Base-by-base conservation (phyloP, 2,113 vertebrate genomes). In the Epinephelus cyanopodus region DNA sequence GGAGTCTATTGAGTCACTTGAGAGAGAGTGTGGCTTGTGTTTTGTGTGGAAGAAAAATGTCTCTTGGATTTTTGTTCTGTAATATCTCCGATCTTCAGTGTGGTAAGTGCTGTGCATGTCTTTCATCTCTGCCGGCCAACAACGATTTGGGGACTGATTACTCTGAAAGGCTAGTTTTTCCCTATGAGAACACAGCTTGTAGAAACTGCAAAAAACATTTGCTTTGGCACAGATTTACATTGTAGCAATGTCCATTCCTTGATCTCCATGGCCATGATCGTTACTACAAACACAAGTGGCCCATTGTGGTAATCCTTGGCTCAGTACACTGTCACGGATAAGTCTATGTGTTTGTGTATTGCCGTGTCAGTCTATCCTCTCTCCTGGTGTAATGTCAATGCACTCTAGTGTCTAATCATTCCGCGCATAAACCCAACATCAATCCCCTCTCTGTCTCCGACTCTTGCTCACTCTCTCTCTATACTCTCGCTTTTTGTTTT, bases 171-270 rank as follows among this genome's bases (percentile, higher is more conserved):
- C 92, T 95, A 91, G 92, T 92, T 92, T 93, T 88, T 92, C 81
- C 88, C 81, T 91, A 95, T 92, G 89, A 87, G 92, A 93, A 94
- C 93, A 95, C 93, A 95, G 94, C 93, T 95, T 90, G 91, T 95
- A 94, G 94, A 94, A 94, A 95, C 94, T 91, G 95, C 95, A 95
- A 95, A 95, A 95, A 95, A 94, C 91, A 91, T 94, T 95, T 95
- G 93, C 95, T 96, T 96, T 96, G 95, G 95, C 95, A 95, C 95
- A 93, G 92, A 93, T 94, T 92, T 95, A 94, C 93, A 94, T 94
- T 92, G 87, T 91, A 91, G 94, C 90, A 94, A 92, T 90, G 92
- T 92, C 89, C 90, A 89, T 90, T 93, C 90, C 89, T 93, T 93
- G 84, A 90, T 92, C 87, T 92, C 88, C 91, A 92, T 87, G 87